Base-by-base conservation (phyloP, 2,113 vertebrate genomes). In the Chamaea fasciata region DNA sequence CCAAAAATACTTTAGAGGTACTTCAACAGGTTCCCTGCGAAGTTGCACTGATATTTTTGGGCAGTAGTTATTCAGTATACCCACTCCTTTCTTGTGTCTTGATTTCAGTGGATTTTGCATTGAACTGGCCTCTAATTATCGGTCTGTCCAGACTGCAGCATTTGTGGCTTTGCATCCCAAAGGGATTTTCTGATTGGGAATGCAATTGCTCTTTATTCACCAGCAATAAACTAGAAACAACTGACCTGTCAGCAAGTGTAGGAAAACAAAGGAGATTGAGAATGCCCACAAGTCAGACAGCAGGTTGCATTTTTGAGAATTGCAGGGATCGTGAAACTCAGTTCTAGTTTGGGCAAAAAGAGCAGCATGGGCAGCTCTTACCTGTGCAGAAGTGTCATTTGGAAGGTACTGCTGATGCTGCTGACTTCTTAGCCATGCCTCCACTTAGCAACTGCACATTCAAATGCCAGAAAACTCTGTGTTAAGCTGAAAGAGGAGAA, bases 401-500 rank as follows among this genome's bases (percentile, higher is more conserved):
- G 26, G 71, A 73, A 92, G 85, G 73, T 68, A 18, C 9, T 5
- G 1, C 67, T 89, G 74, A 31, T 82, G 39, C 13, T 55, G 42
- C 37, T 46, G 63, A 14, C 47, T 92, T 39, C 49, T 87, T 31
- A 82, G 76, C 69, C 59, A 27, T 83, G 67, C 69, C 60, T 68
- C 77, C 95, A 83, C 93, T 90, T 96, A 90, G 94, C 92, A 96
- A 88, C 82, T 92, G 76, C 44, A 28, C 63, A 52, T 78, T 80
- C 55, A 87, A 89, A 59, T 59, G 52, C 53, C 50, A 27, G 30
- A 87, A 93, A 70, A 0, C 39, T 83, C 42, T 1, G 4, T 30
- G 42, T 50, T 78, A 15, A 50, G 41, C 77, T 62, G 80, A 49
- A 95, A 89, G 64, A 65, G 65, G 50, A 93, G 88, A 59, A 89